Evolutionary conservation across 2,888 invertebrate genomes (phyloP).

Genomic region (Leptinotarsa peninsularis): DNA sequence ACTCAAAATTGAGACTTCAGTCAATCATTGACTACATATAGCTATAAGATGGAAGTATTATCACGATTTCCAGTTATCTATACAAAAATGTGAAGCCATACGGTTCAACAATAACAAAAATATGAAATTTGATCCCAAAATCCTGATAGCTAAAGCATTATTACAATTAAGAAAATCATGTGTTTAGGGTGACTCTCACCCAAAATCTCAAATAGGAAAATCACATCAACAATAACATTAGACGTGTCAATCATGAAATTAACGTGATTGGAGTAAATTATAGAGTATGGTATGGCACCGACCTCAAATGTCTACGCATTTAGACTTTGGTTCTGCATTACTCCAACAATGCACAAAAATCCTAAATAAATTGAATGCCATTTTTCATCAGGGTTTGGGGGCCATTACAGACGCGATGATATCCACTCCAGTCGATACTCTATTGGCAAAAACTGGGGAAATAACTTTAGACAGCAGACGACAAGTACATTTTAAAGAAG

Average conservation of each 20-base stretch:
- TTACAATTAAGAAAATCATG: conserved; percentile 21
- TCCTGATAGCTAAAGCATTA: conserved; percentile 15
- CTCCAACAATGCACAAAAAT: conserved; percentile 12
- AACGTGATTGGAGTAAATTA: conserved; percentile 24
- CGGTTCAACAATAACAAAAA: background rate
- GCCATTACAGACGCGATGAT: conserved; percentile 14
- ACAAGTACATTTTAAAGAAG: background rate
- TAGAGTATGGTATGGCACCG: background rate
- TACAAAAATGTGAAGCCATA: background rate
- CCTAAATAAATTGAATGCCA: background rate
- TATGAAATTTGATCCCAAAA: background rate
- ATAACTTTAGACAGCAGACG: background rate
- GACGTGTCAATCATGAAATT: conserved; percentile 21
- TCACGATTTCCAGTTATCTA: background rate
- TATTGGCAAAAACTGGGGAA: conserved; percentile 6
- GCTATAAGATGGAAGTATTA: background rate
- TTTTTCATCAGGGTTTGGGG: background rate
- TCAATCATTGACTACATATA: conserved; percentile 1
- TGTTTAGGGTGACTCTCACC: conserved; percentile 23
- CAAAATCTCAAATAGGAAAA: conserved; percentile 30
- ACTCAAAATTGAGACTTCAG: background rate
- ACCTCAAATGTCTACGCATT: conserved; percentile 1
- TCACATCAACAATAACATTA: conserved; percentile 19
- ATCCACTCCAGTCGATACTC: conserved; percentile 19
- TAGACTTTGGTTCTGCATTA: conserved; percentile 23